Evolutionary conservation across 2,113 vertebrate species (phyloP), one percentile per base, ranked within the genome.

Genomic region (Raja brachyura): DNA sequence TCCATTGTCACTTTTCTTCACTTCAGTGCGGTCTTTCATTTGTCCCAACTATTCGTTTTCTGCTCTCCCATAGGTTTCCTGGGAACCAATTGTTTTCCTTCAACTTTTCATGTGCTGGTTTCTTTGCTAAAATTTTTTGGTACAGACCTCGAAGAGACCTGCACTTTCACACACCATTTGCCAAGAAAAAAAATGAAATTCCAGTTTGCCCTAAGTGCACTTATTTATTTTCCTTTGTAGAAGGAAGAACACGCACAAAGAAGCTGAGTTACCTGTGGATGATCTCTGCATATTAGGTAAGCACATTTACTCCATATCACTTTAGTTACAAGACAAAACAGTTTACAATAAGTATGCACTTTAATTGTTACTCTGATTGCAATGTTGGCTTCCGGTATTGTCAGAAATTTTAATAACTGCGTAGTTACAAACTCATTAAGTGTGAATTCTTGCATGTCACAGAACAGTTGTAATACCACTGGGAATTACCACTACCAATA

Each of bases 231-330:
- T 79, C 28, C 59, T 11, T 94, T 93, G 75, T 95, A 99, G 98
- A 96, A 97, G 98, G 95, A 99, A 98, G 96, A 98, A 97, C 95
- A 97, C 98, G 78, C 96, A 97, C 74, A 97, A 95, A 95, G 98
- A 98, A 77, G 73, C 96, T 86, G 97, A 98, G 93, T 98, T 99
- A 95, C 97, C 97, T 66, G 94, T 99, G 94, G 98, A 99, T 61
- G 98, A 99, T 94, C 96, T 99, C 96, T 99, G 97, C 95, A 97
- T 97, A 96, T 94, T 99, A 93, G 98, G 98, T 99, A 97, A 97
- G 98, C 98, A n/a, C 94, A 54, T 94, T 85, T 94, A 61, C 83
- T 66, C n/a, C 59, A 88, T 7, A 61, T 66, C 10, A 59, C 6
- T 11, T 61, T 88, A 88, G 13, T 63, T 88, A 28, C 59, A 88